Percentiles rank a stretch among this genome's conserved stretches.
Conservation (phyloP, 2,888 invertebrate genomes). For the Pediacus dermestoides region DNA sequence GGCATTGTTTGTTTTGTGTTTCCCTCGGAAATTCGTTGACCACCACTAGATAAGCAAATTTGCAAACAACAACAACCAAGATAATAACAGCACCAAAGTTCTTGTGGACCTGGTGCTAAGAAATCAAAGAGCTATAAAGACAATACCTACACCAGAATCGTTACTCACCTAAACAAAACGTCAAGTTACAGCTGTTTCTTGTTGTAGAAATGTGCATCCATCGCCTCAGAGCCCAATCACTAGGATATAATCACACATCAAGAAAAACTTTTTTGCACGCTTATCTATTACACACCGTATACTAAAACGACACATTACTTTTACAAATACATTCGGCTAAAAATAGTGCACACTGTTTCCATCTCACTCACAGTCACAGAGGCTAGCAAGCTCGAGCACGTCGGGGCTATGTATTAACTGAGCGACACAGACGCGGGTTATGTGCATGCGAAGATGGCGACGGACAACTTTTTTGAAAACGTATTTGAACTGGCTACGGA, state of each 20-base stretch:
- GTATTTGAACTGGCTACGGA: too few relatives aligned
- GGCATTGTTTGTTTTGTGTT: too few relatives aligned
- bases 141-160: conserved; percentile 17
- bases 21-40: too few relatives aligned
- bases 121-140: too few relatives aligned
- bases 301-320: conserved; percentile 40
- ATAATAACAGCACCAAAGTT: too few relatives aligned
- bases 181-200: conserved; percentile 34
- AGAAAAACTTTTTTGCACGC: conserved; percentile 34
- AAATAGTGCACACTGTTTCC: conserved; percentile 40
- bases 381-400: conserved; percentile 25
- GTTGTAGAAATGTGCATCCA: conserved; percentile 31
- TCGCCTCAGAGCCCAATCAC: conserved; percentile 31
- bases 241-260: conserved; percentile 37
- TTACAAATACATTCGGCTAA: conserved; percentile 37
- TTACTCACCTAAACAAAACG: conserved; percentile 30
- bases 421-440: conserved; percentile 29
- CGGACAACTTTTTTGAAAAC: conserved; percentile 25
- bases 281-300: conserved; percentile 35
- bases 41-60: too few relatives aligned
- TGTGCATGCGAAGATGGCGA: conserved; percentile 33
- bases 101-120: too few relatives aligned
- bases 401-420: too few relatives aligned
- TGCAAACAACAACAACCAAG: too few relatives aligned
- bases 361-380: conserved; percentile 34